Evolutionary conservation across 2,888 invertebrate species (phyloP).

Genomic region (Calliphora vomitoria): DNA sequence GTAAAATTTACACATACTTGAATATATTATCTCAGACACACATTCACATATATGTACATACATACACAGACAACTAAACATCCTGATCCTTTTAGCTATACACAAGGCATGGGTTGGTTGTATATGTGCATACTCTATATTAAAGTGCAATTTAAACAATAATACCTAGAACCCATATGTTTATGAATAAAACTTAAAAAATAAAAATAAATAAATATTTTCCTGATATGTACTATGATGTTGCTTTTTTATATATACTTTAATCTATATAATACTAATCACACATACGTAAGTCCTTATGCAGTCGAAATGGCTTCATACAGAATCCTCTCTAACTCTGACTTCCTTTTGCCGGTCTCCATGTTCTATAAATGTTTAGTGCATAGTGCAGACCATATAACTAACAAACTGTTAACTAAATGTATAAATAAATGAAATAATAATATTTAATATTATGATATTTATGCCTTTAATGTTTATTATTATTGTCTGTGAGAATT

Average conservation of each 20-base stretch:
- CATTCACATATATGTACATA: slow-evolving; percentile 18
- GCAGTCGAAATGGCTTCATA: no score
- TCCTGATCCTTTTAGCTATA: neutral
- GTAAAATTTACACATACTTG: slow-evolving; percentile 71
- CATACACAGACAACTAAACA: slow-evolving; percentile 21
- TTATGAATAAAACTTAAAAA: slow-evolving; percentile 6
- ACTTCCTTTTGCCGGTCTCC: neutral
- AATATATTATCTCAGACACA: slow-evolving; percentile 20
- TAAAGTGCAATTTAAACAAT: slow-evolving; percentile 28
- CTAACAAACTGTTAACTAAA: slow-evolving; percentile 26
- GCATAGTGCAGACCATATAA: slow-evolving; percentile 7
- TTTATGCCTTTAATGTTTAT: slow-evolving; percentile 34
- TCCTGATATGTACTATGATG: neutral
- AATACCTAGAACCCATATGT: slow-evolving; percentile 7
- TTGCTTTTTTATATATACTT: neutral
- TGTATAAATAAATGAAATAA: slow-evolving; percentile 12
- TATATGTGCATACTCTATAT: neutral
- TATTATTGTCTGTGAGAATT: slow-evolving; percentile 38
- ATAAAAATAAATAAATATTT: neutral
- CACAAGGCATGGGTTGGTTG: neutral
- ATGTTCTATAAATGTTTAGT: neutral
- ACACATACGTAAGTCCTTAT: neutral
- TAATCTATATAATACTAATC: neutral
- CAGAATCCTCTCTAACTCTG: neutral
- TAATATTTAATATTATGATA: slow-evolving; percentile 39